phyloP scores from a whole-genome alignment of 1,140 invertebrate genomes.

The Apolygus lucorum region DNA sequence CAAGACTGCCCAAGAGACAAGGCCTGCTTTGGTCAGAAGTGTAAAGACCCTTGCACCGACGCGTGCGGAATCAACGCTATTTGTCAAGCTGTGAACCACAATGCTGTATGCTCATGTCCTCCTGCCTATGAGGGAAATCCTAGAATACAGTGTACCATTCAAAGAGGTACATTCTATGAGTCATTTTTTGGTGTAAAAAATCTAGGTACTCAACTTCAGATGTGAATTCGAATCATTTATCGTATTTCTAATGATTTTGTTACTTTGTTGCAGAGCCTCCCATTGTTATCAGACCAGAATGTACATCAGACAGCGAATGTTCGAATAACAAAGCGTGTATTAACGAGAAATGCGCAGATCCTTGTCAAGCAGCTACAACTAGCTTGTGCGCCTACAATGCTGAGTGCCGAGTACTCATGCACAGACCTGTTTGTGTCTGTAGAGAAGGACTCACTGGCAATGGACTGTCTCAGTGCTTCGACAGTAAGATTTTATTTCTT shows the following conservation, averaged over 20 bases:
- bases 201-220: no score
- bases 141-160: conserved; percentile 56
- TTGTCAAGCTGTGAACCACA: conserved; percentile 72
- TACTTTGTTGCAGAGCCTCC: neutral
- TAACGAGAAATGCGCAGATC: conserved; percentile 45
- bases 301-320: conserved; percentile 69
- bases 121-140: conserved; percentile 69
- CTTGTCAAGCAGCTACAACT: conserved; percentile 35
- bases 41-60: conserved; percentile 68
- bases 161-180: conserved; percentile 1
- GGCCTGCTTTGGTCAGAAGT: conserved; percentile 71
- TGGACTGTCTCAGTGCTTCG: conserved; percentile 65
- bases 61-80: conserved; percentile 77
- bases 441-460: conserved; percentile 75
- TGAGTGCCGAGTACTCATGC: conserved; percentile 67
- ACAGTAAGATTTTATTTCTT: conserved; percentile 45
- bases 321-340: conserved; percentile 74
- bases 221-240: neutral
- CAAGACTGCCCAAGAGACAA: conserved; percentile 71
- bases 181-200: neutral
- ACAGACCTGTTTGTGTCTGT: conserved; percentile 75
- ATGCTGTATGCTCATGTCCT: conserved; percentile 70
- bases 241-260: neutral
- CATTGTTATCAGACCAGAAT: conserved; percentile 53
- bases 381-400: conserved; percentile 71